phyloP scores from a whole-genome alignment of 2,888 invertebrate genomes.

The Sphaerophoria rueppellii region DNA sequence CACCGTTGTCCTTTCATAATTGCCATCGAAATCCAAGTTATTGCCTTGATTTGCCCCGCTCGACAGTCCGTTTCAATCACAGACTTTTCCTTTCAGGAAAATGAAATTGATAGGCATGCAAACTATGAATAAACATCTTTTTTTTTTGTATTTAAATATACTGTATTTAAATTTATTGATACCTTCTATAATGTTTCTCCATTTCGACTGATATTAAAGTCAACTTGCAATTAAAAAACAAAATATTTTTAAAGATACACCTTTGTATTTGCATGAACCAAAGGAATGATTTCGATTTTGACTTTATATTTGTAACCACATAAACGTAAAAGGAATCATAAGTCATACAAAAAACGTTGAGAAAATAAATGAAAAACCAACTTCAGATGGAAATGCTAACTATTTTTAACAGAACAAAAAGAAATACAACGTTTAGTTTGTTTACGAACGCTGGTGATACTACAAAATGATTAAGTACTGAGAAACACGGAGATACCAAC shows the following conservation, averaged over 20 bases:
- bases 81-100: too few species aligned
- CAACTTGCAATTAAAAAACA: constrained; percentile 29
- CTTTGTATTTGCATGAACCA: constrained; percentile 39
- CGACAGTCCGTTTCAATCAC: too few species aligned
- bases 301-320: constrained; percentile 29
- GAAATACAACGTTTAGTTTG: constrained; percentile 24
- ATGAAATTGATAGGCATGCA: too few species aligned
- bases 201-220: constrained; percentile 32
- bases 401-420: constrained; percentile 35
- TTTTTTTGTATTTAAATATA: constrained; percentile 72
- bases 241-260: constrained; percentile 41
- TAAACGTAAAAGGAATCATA: neutral
- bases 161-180: constrained; percentile 69
- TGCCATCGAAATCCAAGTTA: too few species aligned
- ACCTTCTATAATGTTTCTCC: constrained; percentile 63
- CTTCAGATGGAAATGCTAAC: constrained; percentile 39
- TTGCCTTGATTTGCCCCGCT: too few species aligned
- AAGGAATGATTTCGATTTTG: constrained; percentile 62
- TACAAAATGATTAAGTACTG: constrained; percentile 15
- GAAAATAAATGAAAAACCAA: constrained; percentile 46
- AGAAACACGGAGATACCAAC: constrained; percentile 59
- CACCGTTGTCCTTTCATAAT: too few species aligned
- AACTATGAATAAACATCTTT: too few species aligned
- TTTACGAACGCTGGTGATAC: constrained; percentile 8
- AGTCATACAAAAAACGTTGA: constrained; percentile 32